phyloP scores from a whole-genome alignment of 1,140 invertebrate genomes.

The Caligus rogercresseyi region DNA sequence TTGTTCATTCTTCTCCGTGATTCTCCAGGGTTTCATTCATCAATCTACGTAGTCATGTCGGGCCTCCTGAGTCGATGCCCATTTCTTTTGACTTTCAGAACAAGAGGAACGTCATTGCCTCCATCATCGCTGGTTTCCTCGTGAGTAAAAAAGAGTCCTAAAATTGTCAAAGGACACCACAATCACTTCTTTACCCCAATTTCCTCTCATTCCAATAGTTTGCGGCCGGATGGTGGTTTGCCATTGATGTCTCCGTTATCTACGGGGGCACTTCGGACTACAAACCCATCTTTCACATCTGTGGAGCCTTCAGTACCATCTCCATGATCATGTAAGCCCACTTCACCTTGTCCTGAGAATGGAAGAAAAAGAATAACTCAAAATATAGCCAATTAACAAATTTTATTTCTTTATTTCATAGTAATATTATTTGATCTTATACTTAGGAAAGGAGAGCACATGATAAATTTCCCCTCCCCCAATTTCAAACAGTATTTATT shows the following conservation, averaged over 20 bases:
- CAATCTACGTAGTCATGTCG: too few relatives aligned
- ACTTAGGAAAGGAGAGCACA: too few relatives aligned
- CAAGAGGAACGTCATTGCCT: slow-evolving; percentile 58
- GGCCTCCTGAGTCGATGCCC: slow-evolving; percentile 29
- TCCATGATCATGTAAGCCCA: slow-evolving; percentile 71
- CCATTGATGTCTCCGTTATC: slow-evolving; percentile 75
- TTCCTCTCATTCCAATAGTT: slow-evolving; percentile 43
- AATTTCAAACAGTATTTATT: neutral
- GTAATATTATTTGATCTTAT: too few relatives aligned
- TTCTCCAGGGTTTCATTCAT: too few relatives aligned
- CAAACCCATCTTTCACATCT: slow-evolving; percentile 64
- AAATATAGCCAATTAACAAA: too few relatives aligned
- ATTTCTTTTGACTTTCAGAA: slow-evolving; percentile 39
- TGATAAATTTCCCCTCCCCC: too few relatives aligned
- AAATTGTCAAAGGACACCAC: slow-evolving; percentile 15
- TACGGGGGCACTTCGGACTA: slow-evolving; percentile 47
- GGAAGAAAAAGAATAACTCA: too few relatives aligned
- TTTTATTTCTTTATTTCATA: too few relatives aligned
- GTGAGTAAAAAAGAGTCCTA: slow-evolving; percentile 35
- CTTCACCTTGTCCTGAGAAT: neutral
- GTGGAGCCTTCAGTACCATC: slow-evolving; percentile 78
- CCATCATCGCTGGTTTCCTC: slow-evolving; percentile 60
- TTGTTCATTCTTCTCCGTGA: too few relatives aligned
- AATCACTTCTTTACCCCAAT: slow-evolving; percentile 12
- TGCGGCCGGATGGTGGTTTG: slow-evolving; percentile 90